Evolutionary conservation across 2,797 vertebrate genomes (phyloP).

Genomic region (Cygnus olor): DNA sequence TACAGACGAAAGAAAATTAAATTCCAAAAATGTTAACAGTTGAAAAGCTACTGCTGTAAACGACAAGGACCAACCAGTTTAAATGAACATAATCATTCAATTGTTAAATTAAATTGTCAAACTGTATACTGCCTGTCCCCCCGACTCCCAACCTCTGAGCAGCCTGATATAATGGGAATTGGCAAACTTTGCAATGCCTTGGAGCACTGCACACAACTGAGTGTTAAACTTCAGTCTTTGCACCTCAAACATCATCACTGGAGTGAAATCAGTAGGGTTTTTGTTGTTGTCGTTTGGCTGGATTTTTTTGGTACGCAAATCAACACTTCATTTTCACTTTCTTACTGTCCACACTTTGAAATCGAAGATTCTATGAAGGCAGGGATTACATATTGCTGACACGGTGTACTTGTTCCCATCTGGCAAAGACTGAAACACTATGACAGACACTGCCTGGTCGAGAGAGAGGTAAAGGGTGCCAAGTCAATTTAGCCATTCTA

Average conservation of each 20-base stretch:
- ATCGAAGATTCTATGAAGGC: neutral
- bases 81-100: neutral
- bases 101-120: neutral
- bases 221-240: rapidly evolving
- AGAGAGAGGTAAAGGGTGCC: neutral
- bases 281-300: neutral
- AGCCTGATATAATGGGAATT: neutral
- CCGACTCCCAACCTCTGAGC: rapidly evolving
- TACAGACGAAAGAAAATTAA: neutral
- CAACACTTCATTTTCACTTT: neutral
- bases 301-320: neutral
- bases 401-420: neutral
- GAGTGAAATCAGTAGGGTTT: neutral
- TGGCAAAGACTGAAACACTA: neutral
- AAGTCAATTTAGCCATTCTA: neutral
- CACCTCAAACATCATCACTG: neutral
- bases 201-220: too few species aligned
- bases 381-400: neutral
- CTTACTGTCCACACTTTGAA: neutral
- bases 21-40: neutral
- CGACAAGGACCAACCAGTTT: neutral
- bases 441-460: neutral
- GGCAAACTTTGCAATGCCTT: neutral
- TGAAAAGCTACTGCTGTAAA: neutral
- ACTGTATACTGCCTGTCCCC: neutral